phyloP scores from a whole-genome alignment of 2,113 vertebrate species.

The Hemichromis elongatus region DNA sequence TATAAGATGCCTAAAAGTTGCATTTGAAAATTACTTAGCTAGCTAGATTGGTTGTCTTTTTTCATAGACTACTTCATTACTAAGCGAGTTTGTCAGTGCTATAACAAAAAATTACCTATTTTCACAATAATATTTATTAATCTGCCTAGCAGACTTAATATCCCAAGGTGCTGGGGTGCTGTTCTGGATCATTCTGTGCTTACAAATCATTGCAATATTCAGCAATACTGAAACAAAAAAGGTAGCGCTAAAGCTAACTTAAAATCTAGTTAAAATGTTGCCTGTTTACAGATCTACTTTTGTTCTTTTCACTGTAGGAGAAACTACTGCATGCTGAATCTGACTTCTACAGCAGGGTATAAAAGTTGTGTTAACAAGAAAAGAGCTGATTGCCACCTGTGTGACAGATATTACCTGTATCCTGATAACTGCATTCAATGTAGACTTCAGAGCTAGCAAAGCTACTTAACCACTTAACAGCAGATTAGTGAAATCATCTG shows the following conservation, averaged over 20 bases:
- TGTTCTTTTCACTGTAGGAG: background rate
- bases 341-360: background rate
- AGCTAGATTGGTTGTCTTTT: background rate
- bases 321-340: background rate
- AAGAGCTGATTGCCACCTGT: background rate
- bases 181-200: background rate
- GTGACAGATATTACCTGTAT: background rate
- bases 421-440: background rate
- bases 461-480: slow-evolving; percentile 32
- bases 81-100: background rate
- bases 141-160: background rate
- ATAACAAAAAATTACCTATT: background rate
- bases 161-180: background rate
- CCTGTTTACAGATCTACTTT: background rate
- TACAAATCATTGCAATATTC: background rate
- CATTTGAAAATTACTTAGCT: background rate
- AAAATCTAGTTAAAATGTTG: background rate
- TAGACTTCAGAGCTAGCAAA: background rate
- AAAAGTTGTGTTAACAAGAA: background rate
- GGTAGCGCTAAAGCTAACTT: background rate
- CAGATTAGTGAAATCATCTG: slow-evolving; percentile 22
- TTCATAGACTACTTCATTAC: too few species aligned
- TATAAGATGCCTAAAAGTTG: background rate
- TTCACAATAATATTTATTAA: background rate
- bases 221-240: background rate